Evolutionary conservation across 2,888 invertebrate genomes (phyloP), one percentile per base, ranked within the genome.

Genomic region (Nebria salina): DNA sequence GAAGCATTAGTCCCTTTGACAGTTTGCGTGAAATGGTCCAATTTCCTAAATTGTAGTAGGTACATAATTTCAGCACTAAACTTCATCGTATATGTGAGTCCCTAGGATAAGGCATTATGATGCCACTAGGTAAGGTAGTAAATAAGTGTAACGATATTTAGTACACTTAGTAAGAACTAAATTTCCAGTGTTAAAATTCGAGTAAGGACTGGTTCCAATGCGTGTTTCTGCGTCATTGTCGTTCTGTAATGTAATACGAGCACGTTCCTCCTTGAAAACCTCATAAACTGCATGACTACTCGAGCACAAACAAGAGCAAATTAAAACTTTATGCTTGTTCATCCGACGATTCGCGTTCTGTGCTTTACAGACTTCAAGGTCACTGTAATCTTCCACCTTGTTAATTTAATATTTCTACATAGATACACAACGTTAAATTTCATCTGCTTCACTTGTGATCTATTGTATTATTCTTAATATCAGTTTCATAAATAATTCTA

Each of bases 301-400:
- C 68, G 79, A 74, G 79, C 79, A 79, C 79, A 79, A 79, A 79
- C 79, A 79, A 79, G 73, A 68, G 79, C 79, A 79, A 79, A 79
- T 79, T 79, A 79, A 79, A 79, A 79, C 79, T 79, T 79, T 79
- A 79, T 79, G 79, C 26, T 75, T 74, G 74, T 75, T 72, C 79
- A 54, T 54, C 74, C 74, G 79, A 79, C 79, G 73, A 79, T 73
- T 79, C 79, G 73, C 79, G 79, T 79, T 43, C 73, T 79, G 79
- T 68, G 79, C 75, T 79, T 79, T n/a, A 41, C 41, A 54, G 20
- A 20, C 70, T 15, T 13, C 11, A 70, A 70, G 70, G 70, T 70
- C 70, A 70, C 70, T 11, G 26, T 20, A 70, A 70, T 54, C 70
- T 15, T 20, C 20, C 34, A 68, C 70, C 70, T 34, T 54, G 54